Base-by-base conservation (phyloP, 2,888 invertebrate species). In the Sicus ferrugineus region DNA sequence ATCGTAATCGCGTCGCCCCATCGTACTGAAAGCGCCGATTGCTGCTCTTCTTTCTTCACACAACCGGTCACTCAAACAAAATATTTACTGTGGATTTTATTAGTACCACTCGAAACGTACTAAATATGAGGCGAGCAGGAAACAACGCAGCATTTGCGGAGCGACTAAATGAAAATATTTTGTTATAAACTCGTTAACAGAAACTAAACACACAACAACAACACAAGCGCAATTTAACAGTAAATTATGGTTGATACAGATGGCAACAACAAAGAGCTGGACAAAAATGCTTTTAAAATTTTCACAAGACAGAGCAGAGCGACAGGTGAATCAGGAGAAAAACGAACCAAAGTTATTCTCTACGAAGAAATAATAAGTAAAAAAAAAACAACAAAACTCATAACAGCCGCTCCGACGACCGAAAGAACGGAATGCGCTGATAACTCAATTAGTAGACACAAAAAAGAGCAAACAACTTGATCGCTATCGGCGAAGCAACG, bases 101-200 rank as follows among this genome's bases (percentile, higher is more conserved):
- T 66, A 68, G 68, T 68, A 65, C 42, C 73, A 65, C 67, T 73
- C 56, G 64, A 70, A 28, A 61, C 50, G 73, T 66, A 65, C 61
- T 69, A 71, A 68, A 42, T 71, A 71, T 19, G 66, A 69, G 73
- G 73, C 52, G 21, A 58, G n/a, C 71, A 73, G 73, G 48, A 48
- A 23, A 3, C n/a, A 16, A 28, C 48, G 46, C 26, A 54, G 68
- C 56, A 31, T n/a, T n/a, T n/a, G n/a, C 62, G 46, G 38, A 58
- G 56, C 23, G 65, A 67, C 65, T 72, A 72, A 72, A 70, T 52
- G 59, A 64, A 70, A 72, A 70, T 21, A n/a, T 16, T 4, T 46
- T 4, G 9, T 14, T 46, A 9, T 46, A 50, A 9, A n/a, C 11
- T 48, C 48, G 11, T 16, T 16, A 62, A 21, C 38, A 59, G 31